Evolutionary conservation across 2,797 vertebrate genomes (phyloP).

Genomic region (Ctenosaura bakeri): DNA sequence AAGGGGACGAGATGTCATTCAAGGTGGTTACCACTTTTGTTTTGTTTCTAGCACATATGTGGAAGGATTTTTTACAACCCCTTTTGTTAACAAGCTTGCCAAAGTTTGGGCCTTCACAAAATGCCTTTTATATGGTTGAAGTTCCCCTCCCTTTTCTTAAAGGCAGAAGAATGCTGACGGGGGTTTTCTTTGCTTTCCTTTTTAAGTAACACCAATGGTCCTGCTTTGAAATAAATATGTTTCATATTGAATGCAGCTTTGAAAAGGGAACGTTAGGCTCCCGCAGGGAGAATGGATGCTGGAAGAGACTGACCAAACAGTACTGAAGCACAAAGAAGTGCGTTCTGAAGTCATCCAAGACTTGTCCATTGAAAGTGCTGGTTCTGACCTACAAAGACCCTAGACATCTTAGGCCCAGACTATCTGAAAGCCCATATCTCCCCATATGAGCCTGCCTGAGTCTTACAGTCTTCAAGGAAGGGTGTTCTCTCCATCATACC

Average conservation of each 20-base stretch:
- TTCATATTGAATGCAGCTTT: constrained; percentile 21
- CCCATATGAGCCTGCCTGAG: not conserved
- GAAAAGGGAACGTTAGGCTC: not conserved
- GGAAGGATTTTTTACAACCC: not conserved
- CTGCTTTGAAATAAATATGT: constrained; percentile 30
- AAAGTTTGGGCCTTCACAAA: not conserved
- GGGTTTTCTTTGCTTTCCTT: not conserved
- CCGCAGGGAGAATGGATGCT: not conserved
- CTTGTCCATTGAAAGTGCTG: not conserved
- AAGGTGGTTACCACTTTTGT: not conserved
- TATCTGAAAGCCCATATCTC: too few relatives aligned
- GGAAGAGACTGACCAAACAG: not conserved
- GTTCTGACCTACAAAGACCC: not conserved
- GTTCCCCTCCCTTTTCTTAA: not conserved
- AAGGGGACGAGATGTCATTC: not conserved
- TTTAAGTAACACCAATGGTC: constrained; percentile 4
- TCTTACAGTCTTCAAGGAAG: not conserved
- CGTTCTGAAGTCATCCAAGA: not conserved
- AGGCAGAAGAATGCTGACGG: not conserved
- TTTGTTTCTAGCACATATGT: not conserved
- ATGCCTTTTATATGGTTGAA: not conserved
- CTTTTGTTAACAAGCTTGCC: not conserved
- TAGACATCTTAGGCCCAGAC: too few relatives aligned
- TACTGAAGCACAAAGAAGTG: not conserved
- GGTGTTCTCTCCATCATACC: not conserved